Percentiles rank a stretch among this genome's conserved stretches.
These are phyloP conservation scores for Arenaria interpres DNA, from an alignment of 2,113 vertebrate genomes.

Conservation along the genomic window DNA sequence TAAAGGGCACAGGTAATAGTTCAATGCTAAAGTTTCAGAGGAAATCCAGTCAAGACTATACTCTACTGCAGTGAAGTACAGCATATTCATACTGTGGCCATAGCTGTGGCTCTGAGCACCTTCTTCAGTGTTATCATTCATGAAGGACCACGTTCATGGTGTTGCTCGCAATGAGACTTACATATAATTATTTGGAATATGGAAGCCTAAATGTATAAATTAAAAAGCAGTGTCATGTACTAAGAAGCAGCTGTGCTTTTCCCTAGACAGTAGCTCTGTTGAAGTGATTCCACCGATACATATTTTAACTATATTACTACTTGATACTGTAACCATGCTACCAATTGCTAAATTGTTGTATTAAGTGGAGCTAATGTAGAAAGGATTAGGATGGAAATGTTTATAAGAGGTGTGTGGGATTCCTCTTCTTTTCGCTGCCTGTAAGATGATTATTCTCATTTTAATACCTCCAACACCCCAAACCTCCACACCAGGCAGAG, in stretches of 20 bases:
- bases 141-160: background rate
- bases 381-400: background rate
- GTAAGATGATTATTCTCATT: background rate
- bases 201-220: background rate
- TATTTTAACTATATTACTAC: background rate
- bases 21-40: background rate
- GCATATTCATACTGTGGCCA: background rate
- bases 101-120: background rate
- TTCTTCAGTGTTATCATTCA: background rate
- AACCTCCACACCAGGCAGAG: background rate
- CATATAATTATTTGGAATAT: background rate
- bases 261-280: background rate
- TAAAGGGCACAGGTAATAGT: background rate
- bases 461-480: background rate
- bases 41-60: background rate
- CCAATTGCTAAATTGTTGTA: background rate
- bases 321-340: background rate
- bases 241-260: background rate
- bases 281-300: background rate
- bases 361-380: background rate
- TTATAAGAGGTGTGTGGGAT: background rate
- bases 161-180: background rate
- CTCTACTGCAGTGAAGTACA: background rate
- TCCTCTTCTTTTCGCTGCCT: background rate
- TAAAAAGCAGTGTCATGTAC: background rate